Evolutionary conservation across 2,797 vertebrate genomes (phyloP).

Genomic region (Phalanger gymnotis): DNA sequence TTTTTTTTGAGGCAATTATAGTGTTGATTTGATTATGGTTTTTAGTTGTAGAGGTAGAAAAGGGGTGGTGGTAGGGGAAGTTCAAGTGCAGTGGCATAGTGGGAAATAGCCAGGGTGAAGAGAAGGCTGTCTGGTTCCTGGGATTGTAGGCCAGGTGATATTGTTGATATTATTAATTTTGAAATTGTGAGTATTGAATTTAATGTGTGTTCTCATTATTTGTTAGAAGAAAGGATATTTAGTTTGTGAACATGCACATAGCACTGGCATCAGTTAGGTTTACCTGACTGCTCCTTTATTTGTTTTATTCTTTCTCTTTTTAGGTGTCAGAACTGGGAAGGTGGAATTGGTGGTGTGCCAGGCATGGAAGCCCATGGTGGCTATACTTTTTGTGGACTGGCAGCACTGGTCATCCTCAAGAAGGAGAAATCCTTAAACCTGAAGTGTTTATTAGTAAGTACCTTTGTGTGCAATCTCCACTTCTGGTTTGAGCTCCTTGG

Average conservation of each 20-base stretch:
- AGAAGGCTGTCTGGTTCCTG: neutral
- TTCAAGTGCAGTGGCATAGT: neutral
- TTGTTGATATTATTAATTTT: neutral
- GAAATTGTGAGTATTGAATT: neutral
- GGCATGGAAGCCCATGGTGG: slow-evolving; percentile 97
- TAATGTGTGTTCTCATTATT: neutral
- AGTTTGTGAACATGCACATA: neutral
- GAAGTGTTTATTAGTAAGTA: slow-evolving; percentile 92
- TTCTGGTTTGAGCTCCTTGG: neutral
- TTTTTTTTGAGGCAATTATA: neutral
- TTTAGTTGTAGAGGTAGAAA: neutral
- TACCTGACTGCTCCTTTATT: neutral
- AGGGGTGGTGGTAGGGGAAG: neutral
- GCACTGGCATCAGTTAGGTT: neutral
- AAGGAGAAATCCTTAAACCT: slow-evolving; percentile 94
- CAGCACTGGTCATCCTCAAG: slow-evolving; percentile 94
- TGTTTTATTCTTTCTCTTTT: neutral
- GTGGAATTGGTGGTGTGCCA: slow-evolving; percentile 94
- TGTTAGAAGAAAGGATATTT: neutral
- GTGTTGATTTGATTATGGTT: neutral
- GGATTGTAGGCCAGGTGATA: neutral
- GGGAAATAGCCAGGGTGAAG: neutral
- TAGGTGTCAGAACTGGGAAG: slow-evolving; percentile 99
- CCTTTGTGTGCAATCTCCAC: neutral
- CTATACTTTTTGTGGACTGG: slow-evolving; percentile 96